Evolutionary conservation across 1,140 invertebrate genomes (phyloP), one percentile per base, ranked within the genome.

Genomic region (Mycetomoellerius zeteki): DNA sequence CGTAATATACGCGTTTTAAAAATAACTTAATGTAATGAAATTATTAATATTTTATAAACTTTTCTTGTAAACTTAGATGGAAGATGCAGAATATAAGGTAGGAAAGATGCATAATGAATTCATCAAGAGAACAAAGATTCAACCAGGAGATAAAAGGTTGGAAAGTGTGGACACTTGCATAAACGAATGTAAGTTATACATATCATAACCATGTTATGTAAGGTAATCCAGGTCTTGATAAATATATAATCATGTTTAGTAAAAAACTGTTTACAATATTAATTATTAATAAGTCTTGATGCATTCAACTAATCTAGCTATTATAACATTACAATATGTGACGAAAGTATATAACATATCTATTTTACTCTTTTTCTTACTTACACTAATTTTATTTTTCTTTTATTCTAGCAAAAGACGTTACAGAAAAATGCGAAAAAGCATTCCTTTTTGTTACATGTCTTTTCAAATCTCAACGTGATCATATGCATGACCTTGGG

Each of bases 131-230:
- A 19, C n/a, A 16, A 19, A 24, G 37, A 12, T 3, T 21, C 12
- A 37, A n/a, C 10, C 19, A 78, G 37, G 37, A 43, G 19, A 19
- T 12, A 2, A n/a, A 14, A 1, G 7, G 8, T 4, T 14, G 19
- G 12, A n/a, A 64, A 24, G 4, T 14, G 0, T 78, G 0, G 24
- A 78, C 37, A 6, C 16, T 2, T 78, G 75, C 10, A 64, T 78
- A 47, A n/a, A 78, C n/a, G 8, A 47, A 64, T n/a, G 75, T 78
- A 67, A 67, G 64, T 43, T 67, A 33, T 33, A 14, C 14, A n/a
- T 33, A 64, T n/a, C 19, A 60, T 76, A 6, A 37, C 8, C 33
- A 12, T 12, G 8, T 47, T 6, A 73, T 54, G 5, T 47, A 54
- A 12, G 0, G 12, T 19, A n/a, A 19, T 43, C 3, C 2, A 24